Conservation (phyloP, 2,113 vertebrate species). For the Dromaius novaehollandiae region DNA sequence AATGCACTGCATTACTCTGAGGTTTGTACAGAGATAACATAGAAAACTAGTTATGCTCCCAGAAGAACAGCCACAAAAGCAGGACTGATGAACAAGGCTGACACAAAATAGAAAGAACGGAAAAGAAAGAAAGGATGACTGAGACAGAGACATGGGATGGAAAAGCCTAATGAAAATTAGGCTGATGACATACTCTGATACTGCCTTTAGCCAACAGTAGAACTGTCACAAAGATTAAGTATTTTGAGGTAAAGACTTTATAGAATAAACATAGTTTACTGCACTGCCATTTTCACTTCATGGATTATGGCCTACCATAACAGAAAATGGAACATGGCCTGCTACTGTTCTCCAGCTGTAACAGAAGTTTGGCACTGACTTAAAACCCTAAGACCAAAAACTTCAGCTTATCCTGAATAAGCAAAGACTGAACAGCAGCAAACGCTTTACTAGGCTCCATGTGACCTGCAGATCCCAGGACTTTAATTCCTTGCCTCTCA, state of each 20-base stretch:
- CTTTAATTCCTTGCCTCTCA: not conserved
- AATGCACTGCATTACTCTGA: not conserved
- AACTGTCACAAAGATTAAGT: not conserved
- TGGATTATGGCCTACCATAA: not conserved
- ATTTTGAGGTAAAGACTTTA: slow-evolving; percentile 11
- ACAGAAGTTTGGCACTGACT: not conserved
- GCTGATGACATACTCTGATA: not conserved
- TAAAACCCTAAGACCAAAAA: not conserved
- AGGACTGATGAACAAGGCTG: not conserved
- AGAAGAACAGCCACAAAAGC: not conserved
- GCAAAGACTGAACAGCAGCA: not conserved
- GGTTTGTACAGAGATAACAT: not conserved
- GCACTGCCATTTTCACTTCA: not conserved
- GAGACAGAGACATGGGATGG: not conserved
- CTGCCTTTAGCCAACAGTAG: not conserved
- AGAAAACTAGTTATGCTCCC: not conserved
- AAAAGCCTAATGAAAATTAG: slow-evolving; percentile 48
- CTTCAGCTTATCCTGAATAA: not conserved
- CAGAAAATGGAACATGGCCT: not conserved
- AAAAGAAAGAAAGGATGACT: not conserved
- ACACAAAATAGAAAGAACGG: not conserved
- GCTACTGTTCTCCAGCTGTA: not conserved
- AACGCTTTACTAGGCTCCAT: not conserved
- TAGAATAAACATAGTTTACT: slow-evolving; percentile 28
- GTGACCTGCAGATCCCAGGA: not conserved